phyloP scores from a whole-genome alignment of 2,888 invertebrate genomes.

The Allacma fusca region DNA sequence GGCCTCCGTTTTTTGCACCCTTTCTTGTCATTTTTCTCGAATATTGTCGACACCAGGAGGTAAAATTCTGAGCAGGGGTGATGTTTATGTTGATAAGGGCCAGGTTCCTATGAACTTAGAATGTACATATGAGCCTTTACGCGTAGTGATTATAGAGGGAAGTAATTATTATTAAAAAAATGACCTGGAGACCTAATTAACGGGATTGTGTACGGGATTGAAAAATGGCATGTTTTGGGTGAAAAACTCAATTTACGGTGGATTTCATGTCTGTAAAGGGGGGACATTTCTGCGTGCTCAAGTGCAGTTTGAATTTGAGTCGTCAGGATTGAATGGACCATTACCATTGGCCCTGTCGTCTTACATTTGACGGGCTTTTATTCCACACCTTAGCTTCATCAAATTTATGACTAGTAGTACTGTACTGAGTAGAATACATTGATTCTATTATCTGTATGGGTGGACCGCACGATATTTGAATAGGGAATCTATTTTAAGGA shows the following conservation, averaged over 20 bases:
- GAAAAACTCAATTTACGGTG: slow-evolving; percentile 39
- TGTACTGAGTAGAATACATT: not conserved
- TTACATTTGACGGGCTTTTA: slow-evolving; percentile 42
- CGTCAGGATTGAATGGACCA: slow-evolving; percentile 43
- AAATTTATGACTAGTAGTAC: not conserved
- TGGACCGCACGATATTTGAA: no score
- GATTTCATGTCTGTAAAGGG: not conserved
- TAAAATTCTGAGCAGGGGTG: no score
- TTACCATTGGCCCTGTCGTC: slow-evolving; percentile 41
- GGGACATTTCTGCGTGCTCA: slow-evolving; percentile 52
- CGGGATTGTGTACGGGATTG: slow-evolving; percentile 52
- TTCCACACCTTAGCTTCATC: slow-evolving; percentile 38
- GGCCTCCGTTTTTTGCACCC: no score
- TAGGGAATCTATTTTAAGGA: no score
- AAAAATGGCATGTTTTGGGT: slow-evolving; percentile 58
- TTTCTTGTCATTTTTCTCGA: no score
- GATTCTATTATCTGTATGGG: not conserved
- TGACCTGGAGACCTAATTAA: slow-evolving; percentile 42
- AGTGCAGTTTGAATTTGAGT: slow-evolving; percentile 43
- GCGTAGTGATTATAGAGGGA: no score
- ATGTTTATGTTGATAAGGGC: no score
- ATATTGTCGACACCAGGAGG: no score
- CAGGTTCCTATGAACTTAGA: no score
- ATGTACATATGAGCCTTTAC: no score
- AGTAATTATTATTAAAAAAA: no score